Evolutionary conservation across 1,140 invertebrate genomes (phyloP).

Genomic region (Meloidogyne floridensis): DNA sequence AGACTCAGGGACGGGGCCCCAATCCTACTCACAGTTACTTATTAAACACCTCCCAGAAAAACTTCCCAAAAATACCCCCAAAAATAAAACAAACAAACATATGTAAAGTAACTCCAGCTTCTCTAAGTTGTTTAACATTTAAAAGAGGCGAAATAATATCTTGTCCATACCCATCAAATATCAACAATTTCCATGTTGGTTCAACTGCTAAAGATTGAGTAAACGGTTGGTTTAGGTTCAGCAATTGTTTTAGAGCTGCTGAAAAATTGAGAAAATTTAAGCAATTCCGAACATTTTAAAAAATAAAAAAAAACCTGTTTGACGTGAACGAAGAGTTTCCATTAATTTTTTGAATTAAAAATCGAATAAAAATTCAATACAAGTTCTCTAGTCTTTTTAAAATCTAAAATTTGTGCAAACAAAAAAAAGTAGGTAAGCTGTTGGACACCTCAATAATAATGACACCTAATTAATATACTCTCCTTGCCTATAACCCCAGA

Average conservation of each 20-base stretch:
- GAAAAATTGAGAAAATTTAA: conserved; percentile 20
- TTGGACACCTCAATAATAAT: too few relatives aligned
- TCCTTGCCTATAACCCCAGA: too few relatives aligned
- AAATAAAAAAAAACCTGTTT: conserved; percentile 7
- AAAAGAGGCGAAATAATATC: conserved; percentile 96
- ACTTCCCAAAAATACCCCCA: too few relatives aligned
- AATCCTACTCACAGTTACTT: too few relatives aligned
- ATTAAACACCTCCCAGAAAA: too few relatives aligned
- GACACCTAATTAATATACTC: too few relatives aligned
- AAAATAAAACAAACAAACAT: conserved; percentile 73
- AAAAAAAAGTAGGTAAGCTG: too few relatives aligned
- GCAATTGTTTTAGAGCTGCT: conserved; percentile 62
- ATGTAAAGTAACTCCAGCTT: conserved; percentile 93
- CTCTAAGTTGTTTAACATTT: conserved; percentile 90
- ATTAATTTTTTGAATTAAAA: neutral
- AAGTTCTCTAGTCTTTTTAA: neutral
- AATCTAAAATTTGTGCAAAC: neutral
- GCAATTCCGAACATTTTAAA: neutral
- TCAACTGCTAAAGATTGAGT: conserved; percentile 53
- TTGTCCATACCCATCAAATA: conserved; percentile 92
- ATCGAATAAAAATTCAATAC: too few relatives aligned
- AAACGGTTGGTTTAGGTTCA: conserved; percentile 64
- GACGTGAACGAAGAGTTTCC: conserved; percentile 17
- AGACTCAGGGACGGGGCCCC: too few relatives aligned
- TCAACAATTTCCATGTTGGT: conserved; percentile 73